phyloP scores from a whole-genome alignment of 1,140 invertebrate species.

The Pachyrhynchus sulphureomaculatus region DNA sequence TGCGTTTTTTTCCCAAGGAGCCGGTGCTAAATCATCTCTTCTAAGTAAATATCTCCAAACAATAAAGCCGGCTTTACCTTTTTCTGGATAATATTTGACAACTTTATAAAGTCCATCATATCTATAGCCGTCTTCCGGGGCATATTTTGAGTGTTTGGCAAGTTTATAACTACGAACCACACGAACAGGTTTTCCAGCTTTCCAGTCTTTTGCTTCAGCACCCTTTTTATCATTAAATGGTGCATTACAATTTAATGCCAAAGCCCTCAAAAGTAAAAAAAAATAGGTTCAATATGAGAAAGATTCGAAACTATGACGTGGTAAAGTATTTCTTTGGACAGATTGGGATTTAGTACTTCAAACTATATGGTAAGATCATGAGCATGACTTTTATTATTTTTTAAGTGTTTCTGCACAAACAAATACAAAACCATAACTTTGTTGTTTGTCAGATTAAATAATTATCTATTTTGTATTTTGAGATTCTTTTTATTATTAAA shows the following conservation, averaged over 20 bases:
- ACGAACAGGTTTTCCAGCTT: slow-evolving; percentile 72
- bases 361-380: too few relatives aligned
- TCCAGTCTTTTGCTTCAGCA: slow-evolving; percentile 73
- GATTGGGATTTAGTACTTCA: too few relatives aligned
- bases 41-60: slow-evolving; percentile 81
- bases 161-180: slow-evolving; percentile 79
- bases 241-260: slow-evolving; percentile 78
- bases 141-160: slow-evolving; percentile 74
- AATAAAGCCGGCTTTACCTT: slow-evolving; percentile 74
- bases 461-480: neutral
- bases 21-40: slow-evolving; percentile 76
- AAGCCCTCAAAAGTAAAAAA: slow-evolving; percentile 59
- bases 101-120: slow-evolving; percentile 82
- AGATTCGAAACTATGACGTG: too few relatives aligned
- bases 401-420: too few relatives aligned
- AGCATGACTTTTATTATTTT: too few relatives aligned
- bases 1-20: slow-evolving; percentile 80
- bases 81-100: slow-evolving; percentile 81
- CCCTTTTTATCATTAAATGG: slow-evolving; percentile 64
- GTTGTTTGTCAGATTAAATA: neutral
- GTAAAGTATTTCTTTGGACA: too few relatives aligned
- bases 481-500: neutral
- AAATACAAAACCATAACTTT: too few relatives aligned
- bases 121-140: slow-evolving; percentile 73
- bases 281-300: neutral